phyloP scores from a whole-genome alignment of 2,113 vertebrate genomes.

The Xenopus laevis region DNA sequence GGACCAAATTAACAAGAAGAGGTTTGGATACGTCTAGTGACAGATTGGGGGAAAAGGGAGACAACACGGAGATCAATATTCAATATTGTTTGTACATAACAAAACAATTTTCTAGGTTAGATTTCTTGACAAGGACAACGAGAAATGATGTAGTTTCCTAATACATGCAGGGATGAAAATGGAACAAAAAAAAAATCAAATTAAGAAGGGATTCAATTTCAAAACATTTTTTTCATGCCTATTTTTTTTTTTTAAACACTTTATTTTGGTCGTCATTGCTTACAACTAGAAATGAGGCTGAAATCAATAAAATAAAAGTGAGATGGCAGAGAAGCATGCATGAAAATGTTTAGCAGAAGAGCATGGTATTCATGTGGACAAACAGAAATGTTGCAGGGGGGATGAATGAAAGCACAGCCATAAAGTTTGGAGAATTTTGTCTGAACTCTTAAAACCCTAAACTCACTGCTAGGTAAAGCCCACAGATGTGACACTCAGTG shows the following conservation, averaged over 20 bases:
- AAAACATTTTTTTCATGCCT: background rate
- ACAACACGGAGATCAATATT: background rate
- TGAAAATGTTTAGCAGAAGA: constrained; percentile 51
- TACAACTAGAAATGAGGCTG: too few relatives aligned
- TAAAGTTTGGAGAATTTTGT: constrained; percentile 57
- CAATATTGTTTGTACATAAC: constrained; percentile 29
- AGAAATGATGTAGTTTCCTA: constrained; percentile 1
- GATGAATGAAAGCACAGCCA: constrained; percentile 50
- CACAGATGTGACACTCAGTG: constrained; percentile 94
- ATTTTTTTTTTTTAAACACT: background rate
- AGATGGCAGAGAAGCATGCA: constrained; percentile 38
- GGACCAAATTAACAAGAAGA: constrained; percentile 17
- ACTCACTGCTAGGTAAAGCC: constrained; percentile 65
- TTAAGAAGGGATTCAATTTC: constrained; percentile 44
- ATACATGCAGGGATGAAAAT: constrained; percentile 40
- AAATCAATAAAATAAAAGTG: constrained; percentile 52
- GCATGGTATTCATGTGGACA: constrained; percentile 56
- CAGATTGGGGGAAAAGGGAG: background rate
- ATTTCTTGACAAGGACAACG: background rate
- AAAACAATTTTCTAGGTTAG: constrained; percentile 34
- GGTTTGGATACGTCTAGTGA: constrained; percentile 1
- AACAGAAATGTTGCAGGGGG: constrained; percentile 50
- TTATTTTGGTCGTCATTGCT: too few relatives aligned
- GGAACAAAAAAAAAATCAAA: constrained; percentile 52
- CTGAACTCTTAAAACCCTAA: constrained; percentile 56